Evolutionary conservation across 53 echinoderm and acorn worm species (phyloP), one percentile per base, ranked within the genome.

Genomic region (Echinarachnius parma): DNA sequence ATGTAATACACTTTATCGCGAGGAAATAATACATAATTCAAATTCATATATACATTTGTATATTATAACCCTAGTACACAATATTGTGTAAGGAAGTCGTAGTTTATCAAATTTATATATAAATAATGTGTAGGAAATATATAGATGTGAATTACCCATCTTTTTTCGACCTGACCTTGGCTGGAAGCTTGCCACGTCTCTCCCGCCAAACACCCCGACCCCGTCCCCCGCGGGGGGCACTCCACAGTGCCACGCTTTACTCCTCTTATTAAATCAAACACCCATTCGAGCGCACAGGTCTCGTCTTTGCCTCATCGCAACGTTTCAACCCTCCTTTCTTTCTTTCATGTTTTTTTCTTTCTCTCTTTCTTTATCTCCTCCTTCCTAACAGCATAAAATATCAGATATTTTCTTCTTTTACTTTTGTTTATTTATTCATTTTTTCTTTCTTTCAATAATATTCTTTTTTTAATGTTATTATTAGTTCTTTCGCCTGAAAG

Each of bases 141-240:
- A n/a, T n/a, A n/a, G n/a, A n/a, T n/a, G n/a, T n/a, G n/a, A n/a
- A n/a, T n/a, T n/a, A n/a, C n/a, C n/a, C n/a, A n/a, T n/a, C n/a
- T n/a, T n/a, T n/a, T n/a, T n/a, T n/a, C n/a, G n/a, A n/a, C n/a
- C n/a, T 66, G 66, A 66, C 66, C 66, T 66, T 66, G 66, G 66
- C 66, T 66, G 5, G 18, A 18, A 48, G 66, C 48, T 9, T 21
- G 8, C 52, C 68, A 10, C 42, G 42, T 39, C 42, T 32, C 31
- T 20, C 32, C 39, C 27, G 47, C 34, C 32, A 49, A 50, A 19
- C 68, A 52, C 68, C 68, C 53, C 49, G 52, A 32, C 49, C 31
- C 68, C n/a, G n/a, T 68, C 68, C 68, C 68, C 68, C 68, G 68
- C 68, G 48, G 68, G 68, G 68, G 32, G 47, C 68, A 68, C 53